Conservation (phyloP, 1,140 invertebrate genomes). For the Matsumurasca onukii region DNA sequence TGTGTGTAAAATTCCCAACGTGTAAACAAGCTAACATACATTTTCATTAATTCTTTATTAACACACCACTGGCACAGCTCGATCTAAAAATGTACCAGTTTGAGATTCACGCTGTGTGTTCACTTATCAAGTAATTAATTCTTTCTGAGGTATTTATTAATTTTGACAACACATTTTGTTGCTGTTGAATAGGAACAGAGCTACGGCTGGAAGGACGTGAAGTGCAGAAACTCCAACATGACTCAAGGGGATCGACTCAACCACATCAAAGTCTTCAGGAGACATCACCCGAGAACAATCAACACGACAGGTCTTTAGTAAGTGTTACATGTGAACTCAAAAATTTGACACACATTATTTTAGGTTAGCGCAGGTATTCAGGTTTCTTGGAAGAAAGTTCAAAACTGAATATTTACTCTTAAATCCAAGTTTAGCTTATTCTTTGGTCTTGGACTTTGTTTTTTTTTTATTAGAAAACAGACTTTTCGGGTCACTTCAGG, state of each 20-base stretch:
- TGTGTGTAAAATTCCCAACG: too few species aligned
- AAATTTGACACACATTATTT: not conserved
- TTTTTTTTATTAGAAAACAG: not conserved
- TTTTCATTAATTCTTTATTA: too few species aligned
- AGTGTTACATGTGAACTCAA: not conserved
- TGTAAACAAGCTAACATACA: too few species aligned
- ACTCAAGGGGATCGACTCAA: conserved; percentile 77
- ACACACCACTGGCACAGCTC: too few species aligned
- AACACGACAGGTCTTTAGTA: conserved; percentile 16
- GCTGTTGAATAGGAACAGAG: conserved; percentile 44
- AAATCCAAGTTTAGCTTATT: not conserved
- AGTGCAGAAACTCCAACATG: conserved; percentile 49
- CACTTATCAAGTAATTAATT: too few species aligned
- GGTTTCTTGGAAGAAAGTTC: not conserved
- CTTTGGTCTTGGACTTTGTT: not conserved
- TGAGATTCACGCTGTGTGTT: too few species aligned
- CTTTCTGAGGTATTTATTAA: not conserved
- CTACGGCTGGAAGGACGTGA: conserved; percentile 50
- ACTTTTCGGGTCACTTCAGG: not conserved
- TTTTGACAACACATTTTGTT: not conserved
- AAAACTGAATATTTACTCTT: not conserved
- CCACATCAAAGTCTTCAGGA: conserved; percentile 68
- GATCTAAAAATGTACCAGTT: too few species aligned
- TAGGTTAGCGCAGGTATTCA: not conserved
- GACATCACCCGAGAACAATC: conserved; percentile 29